Base-by-base conservation (phyloP, 2,888 invertebrate species). In the Hirtodrosophila confusa region DNA sequence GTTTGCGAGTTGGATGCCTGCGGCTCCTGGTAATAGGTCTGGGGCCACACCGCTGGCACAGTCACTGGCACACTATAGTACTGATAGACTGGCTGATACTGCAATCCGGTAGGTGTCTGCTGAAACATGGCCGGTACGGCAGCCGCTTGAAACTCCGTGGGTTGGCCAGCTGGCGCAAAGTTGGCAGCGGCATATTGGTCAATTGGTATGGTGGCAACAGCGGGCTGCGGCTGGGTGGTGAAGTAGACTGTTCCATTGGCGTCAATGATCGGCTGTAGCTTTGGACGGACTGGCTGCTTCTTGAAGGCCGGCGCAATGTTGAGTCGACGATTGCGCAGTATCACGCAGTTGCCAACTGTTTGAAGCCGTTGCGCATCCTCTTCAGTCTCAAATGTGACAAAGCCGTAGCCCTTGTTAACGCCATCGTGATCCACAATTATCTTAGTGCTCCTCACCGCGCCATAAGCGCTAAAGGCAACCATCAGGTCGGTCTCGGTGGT, bases 361-460 rank as follows among this genome's bases (percentile, higher is more conserved):
- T 94, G 93, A 64, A 95, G 92, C 74, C 94, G 92, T 79, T 93
- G 94, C 0, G 96, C 96, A 91, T 96, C 96, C 84, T 96, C 95
- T 90, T 96, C 96, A 12, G 94, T 95, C 91, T 96, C 96, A 90
- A 96, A 96, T n/a, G 95, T 95, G 24, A 95, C 94, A 90, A 95
- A 95, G 35, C 95, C 95, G 49, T 89, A 90, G 37, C 90, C 88
- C 92, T 97, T 98, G 53, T 97, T 97, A n/a, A 97, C 96, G 8
- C 98, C 98, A 68, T 97, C 97, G 80, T 97, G 93, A 90, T 98
- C 97, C 80, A 95, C 95, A 73, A 98, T 98, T 71, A 98, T 97
- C 92, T 98, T 97, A 31, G 97, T 96, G 27, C 96, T 95, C 69
- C 95, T 97, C 39, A 96, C 96, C 36, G 95, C 95, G 43, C 97